Evolutionary conservation across 1,140 invertebrate species (phyloP).

Genomic region (Eupeodes corollae): DNA sequence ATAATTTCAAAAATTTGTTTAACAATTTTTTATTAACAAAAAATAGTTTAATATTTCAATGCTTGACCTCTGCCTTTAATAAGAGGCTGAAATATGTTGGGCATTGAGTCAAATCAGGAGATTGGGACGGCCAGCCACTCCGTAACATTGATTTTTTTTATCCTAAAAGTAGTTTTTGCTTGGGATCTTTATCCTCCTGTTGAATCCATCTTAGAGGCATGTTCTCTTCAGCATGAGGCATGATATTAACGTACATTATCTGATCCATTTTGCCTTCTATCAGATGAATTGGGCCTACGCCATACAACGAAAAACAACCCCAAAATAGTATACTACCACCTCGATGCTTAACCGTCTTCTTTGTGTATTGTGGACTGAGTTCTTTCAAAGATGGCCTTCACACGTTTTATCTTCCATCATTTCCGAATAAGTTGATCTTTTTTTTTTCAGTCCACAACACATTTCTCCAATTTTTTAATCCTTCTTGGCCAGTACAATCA

Average conservation of each 20-base stretch:
- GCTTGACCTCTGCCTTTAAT: too few relatives aligned
- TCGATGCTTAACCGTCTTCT: constrained; percentile 17
- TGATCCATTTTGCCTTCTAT: constrained; percentile 11
- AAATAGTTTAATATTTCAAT: too few relatives aligned
- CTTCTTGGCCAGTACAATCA: too few relatives aligned
- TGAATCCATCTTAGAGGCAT: neutral
- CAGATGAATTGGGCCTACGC: constrained; percentile 7
- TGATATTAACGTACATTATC: constrained; percentile 2
- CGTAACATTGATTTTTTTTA: too few relatives aligned
- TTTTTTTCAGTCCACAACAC: constrained; percentile 8
- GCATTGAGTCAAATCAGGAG: too few relatives aligned
- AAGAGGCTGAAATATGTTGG: too few relatives aligned
- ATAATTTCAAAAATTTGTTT: too few relatives aligned
- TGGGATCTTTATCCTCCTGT: constrained; percentile 5
- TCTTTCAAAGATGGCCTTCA: constrained; percentile 3
- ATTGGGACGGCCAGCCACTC: too few relatives aligned
- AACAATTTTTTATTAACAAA: too few relatives aligned
- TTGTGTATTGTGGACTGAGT: constrained; percentile 8
- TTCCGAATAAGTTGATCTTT: constrained; percentile 7
- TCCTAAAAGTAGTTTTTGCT: too few relatives aligned
- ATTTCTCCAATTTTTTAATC: constrained; percentile 6
- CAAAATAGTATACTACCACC: constrained; percentile 15
- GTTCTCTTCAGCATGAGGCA: too few relatives aligned
- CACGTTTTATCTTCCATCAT: constrained; percentile 7
- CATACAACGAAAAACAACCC: constrained; percentile 11